Conservation (phyloP, 1,140 invertebrate genomes). For the Acyrthosiphon pisum region DNA sequence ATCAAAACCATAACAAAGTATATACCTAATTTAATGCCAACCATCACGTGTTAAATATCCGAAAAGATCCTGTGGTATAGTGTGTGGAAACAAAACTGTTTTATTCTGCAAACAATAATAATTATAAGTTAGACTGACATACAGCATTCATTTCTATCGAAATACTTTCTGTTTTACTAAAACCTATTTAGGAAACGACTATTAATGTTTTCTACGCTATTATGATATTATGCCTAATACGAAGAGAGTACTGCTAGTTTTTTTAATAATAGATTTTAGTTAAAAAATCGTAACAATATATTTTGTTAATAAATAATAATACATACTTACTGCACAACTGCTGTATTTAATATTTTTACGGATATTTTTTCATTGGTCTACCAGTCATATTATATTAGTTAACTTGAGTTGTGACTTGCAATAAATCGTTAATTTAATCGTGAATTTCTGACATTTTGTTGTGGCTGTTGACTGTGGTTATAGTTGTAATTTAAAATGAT, state of each 20-base stretch:
- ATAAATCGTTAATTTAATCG: not conserved
- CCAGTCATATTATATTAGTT: not conserved
- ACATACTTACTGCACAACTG: not conserved
- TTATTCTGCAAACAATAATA: not conserved
- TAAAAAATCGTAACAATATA: not conserved
- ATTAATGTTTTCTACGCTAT: conserved; percentile 3
- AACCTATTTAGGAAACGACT: not conserved
- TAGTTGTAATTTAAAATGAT: not conserved
- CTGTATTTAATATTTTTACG: not conserved
- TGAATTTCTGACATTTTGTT: not conserved
- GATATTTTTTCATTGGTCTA: not conserved
- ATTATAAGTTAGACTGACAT: not conserved
- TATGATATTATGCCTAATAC: not conserved
- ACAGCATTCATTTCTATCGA: not conserved
- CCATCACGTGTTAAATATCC: not conserved
- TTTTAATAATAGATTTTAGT: not conserved
- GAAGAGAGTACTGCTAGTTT: not conserved
- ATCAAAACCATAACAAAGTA: not conserved
- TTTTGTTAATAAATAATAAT: conserved; percentile 9
- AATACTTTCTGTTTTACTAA: conserved; percentile 1
- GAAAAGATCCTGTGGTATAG: not conserved
- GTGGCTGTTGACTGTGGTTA: not conserved
- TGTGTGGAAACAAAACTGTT: not conserved
- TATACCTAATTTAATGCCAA: not conserved
- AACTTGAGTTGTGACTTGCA: not conserved